Percentiles rank a stretch among this genome's conserved stretches.
phyloP scores from a whole-genome alignment of 2,888 invertebrate genomes.

The Malthinus flaveolus region DNA sequence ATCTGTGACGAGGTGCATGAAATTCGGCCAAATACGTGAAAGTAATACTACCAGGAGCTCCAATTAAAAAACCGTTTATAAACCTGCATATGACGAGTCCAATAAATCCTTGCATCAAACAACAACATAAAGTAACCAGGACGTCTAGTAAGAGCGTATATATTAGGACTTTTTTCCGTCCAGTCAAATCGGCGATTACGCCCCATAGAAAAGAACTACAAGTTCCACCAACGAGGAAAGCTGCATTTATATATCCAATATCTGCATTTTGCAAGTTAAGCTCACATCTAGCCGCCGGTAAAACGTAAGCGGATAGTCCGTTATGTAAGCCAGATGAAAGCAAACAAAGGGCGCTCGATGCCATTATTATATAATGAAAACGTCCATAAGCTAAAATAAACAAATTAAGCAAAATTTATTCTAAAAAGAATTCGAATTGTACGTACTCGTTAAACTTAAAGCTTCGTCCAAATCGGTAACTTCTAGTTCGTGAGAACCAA shows the following conservation, averaged over 20 bases:
- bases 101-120: slow-evolving; percentile 63
- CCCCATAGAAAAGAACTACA: slow-evolving; percentile 82
- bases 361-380: slow-evolving; percentile 67
- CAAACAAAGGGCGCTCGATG: slow-evolving; percentile 67
- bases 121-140: slow-evolving; percentile 58
- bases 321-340: slow-evolving; percentile 68
- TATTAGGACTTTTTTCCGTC: slow-evolving; percentile 62
- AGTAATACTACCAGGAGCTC: slow-evolving; percentile 64
- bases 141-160: slow-evolving; percentile 52
- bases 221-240: slow-evolving; percentile 72
- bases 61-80: slow-evolving; percentile 65
- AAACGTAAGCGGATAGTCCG: slow-evolving; percentile 70
- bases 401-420: neutral
- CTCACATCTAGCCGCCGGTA: slow-evolving; percentile 74
- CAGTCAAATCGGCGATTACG: slow-evolving; percentile 73
- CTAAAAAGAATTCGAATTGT: neutral
- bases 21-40: slow-evolving; percentile 70
- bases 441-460: slow-evolving; percentile 33
- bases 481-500: slow-evolving; percentile 5
- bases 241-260: slow-evolving; percentile 71
- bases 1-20: slow-evolving; percentile 61
- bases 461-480: slow-evolving; percentile 32
- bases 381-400: slow-evolving; percentile 65
- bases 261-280: slow-evolving; percentile 66
- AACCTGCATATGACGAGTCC: slow-evolving; percentile 65